Base-by-base conservation (phyloP, 2,888 invertebrate genomes). In the Leptinotarsa juncta region DNA sequence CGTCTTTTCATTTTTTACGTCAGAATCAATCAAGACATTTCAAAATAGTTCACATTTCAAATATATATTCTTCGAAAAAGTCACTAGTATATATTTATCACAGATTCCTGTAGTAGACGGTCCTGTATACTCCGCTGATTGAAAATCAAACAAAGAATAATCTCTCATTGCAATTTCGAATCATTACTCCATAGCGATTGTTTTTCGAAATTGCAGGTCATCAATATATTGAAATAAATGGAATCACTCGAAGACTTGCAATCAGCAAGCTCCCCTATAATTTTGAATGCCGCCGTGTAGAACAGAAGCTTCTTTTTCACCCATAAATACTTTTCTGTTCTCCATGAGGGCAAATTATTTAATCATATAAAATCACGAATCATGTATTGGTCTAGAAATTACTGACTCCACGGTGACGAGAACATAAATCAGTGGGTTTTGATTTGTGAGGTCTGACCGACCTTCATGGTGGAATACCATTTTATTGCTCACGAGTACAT, bases 281-380 rank as follows among this genome's bases (percentile, higher is more conserved):
- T 77, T 77, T 77, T 23, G 49, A 51, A 71, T 66, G 71, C 77
- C 77, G 77, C 71, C 67, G 77, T 74, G 77, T 77, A 77, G 72
- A 77, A 70, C 77, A 74, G 77, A 71, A 77, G 77, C 77, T 26
- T 68, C 65, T 71, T 74, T 74, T 62, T 42, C 23, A 60, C 26
- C 26, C 57, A 49, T 65, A 69, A 69, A 62, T 50, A 57, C n/a
- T 49, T 69, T 69, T 69, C 67, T 65, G 57, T 65, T 53, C 60
- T 4, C 62, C 26, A 62, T 62, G 23, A 70, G 49, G 70, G 62
- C 32, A 70, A 62, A 60, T 70, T 70, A 49, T 70, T 70, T 50
- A 60, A 70, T 70, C 50, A 62, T 50, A 62, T 60, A 23, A 49
- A 32, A 62, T 57, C 62, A 62, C n/a, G 62, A 62, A 62, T 70